phyloP scores from a whole-genome alignment of 1,140 invertebrate species.

The Drosophila kepulauana region DNA sequence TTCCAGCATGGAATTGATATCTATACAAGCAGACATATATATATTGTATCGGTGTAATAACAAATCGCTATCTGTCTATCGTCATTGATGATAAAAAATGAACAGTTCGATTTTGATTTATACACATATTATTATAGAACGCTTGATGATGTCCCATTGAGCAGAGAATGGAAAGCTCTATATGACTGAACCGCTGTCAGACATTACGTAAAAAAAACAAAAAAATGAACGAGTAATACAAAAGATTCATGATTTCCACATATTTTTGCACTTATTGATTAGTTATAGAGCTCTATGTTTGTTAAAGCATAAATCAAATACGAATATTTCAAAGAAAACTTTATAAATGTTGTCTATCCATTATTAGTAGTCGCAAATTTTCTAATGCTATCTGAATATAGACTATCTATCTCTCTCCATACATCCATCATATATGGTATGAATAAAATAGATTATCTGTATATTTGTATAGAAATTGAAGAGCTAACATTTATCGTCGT shows the following conservation, averaged over 20 bases:
- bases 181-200: conserved; percentile 47
- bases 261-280: conserved; percentile 34
- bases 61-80: conserved; percentile 50
- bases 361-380: conserved; percentile 59
- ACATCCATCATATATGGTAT: conserved; percentile 6
- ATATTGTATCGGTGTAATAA: conserved; percentile 29
- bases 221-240: neutral
- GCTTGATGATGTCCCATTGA: conserved; percentile 16
- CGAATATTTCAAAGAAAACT: conserved; percentile 54
- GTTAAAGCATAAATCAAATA: conserved; percentile 47
- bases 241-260: conserved; percentile 15
- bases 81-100: conserved; percentile 80
- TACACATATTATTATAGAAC: neutral
- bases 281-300: conserved; percentile 40
- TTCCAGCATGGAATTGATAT: conserved; percentile 73
- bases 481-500: conserved; percentile 46
- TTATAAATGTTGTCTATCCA: conserved; percentile 79
- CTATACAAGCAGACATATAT: conserved; percentile 27
- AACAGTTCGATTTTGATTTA: conserved; percentile 19
- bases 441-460: neutral
- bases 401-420: conserved; percentile 39
- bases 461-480: conserved; percentile 22
- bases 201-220: conserved; percentile 17
- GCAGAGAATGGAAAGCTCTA: conserved; percentile 33
- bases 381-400: conserved; percentile 60